phyloP scores from a whole-genome alignment of 2,888 invertebrate genomes.

The Spicauda simplicius region DNA sequence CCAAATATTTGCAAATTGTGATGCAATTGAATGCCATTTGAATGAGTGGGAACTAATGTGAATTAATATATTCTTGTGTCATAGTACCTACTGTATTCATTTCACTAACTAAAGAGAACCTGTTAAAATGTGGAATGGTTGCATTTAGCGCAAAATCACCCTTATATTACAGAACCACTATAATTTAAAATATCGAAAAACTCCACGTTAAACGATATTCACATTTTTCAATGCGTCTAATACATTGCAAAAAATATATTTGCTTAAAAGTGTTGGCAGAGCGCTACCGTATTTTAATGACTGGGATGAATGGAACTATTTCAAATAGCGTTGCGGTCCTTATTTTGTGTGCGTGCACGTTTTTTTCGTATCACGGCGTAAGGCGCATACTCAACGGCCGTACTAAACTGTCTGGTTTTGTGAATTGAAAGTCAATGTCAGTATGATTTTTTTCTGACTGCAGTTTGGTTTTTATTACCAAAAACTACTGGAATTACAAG shows the following conservation, averaged over 20 bases:
- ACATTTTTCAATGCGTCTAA: slow-evolving; percentile 18
- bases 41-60: slow-evolving; percentile 11
- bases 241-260: slow-evolving; percentile 32
- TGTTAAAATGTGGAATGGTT: background rate
- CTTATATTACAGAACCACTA: background rate
- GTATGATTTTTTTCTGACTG: too few relatives aligned
- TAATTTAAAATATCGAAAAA: background rate
- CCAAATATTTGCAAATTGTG: slow-evolving; percentile 6
- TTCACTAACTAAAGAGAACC: background rate
- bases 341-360: slow-evolving; percentile 18
- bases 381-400: background rate
- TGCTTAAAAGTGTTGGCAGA: slow-evolving; percentile 5
- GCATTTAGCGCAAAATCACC: too few relatives aligned
- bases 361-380: slow-evolving; percentile 8
- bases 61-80: slow-evolving; percentile 6
- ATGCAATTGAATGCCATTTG: slow-evolving; percentile 5
- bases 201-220: background rate
- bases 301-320: slow-evolving; percentile 30
- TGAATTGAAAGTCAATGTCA: background rate
- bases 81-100: background rate
- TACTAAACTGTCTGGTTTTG: background rate
- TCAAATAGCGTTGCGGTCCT: slow-evolving; percentile 20
- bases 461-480: too few relatives aligned
- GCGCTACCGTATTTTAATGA: slow-evolving; percentile 31
- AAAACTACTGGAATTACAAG: too few relatives aligned